Evolutionary conservation across 2,113 vertebrate species (phyloP), one percentile per base, ranked within the genome.

Genomic region (Ondatra zibethicus): DNA sequence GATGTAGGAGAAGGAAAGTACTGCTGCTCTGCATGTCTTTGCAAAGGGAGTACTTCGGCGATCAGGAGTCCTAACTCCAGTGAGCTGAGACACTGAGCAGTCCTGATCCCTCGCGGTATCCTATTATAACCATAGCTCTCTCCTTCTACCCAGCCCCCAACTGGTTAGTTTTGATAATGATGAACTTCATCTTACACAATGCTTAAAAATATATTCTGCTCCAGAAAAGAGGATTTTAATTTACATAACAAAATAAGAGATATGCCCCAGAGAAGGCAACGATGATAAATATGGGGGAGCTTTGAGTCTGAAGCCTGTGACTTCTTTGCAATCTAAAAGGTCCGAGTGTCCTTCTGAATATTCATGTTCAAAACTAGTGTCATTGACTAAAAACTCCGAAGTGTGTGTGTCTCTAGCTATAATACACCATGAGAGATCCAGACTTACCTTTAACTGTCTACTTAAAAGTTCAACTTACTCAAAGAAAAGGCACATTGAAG

Each of bases 181-280:
- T 29, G 25, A 85, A 27, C 25, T 52, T 91, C 19, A 68, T 63
- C 65, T 89, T 80, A 85, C 23, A 47, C 10, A 66, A 92, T 87
- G n/a, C 21, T 78, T 31, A 55, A 91, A 97, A 94, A 45, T 50
- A 63, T 81, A 81, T 77, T 84, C 31, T 42, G 55, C 11, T 50
- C 94, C 66, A 19, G 7, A 16, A 77, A 86, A 50, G 3, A 70
- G 19, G 19, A 70, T 70, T 50, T 7, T 31, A 87, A 73, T 36
- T 68, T n/a, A 36, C 14, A 87, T 42, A 65, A 50, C n/a, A 80
- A 70, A 91, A 7, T 80, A 8, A 81, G 4, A 72, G 55, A 25
- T 19, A 7, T 0, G 66, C 23, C 9, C 65, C 19, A 23, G 4
- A 85, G 45, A 89, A 42, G 55, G 55, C 42, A 78, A 58, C 0